Conservation (phyloP, 2,888 invertebrate species). For the Drosophila siamana region DNA sequence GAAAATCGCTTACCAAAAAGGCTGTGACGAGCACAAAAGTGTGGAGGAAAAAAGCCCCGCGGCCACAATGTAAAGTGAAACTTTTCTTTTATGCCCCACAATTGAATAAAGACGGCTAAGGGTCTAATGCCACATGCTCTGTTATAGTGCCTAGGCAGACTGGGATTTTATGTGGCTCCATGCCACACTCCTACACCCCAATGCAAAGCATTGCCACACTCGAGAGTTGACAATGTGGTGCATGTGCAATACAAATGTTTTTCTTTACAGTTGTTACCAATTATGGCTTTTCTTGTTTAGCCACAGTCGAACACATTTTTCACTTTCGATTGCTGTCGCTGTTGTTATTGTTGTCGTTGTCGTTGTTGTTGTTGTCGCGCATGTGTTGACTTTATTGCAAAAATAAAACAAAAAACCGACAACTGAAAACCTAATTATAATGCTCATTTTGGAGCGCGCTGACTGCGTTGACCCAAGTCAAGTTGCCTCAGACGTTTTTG, state of each 20-base stretch:
- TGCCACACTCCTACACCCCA: slow-evolving; percentile 1
- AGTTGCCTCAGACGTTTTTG: background rate
- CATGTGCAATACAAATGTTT: slow-evolving; percentile 56
- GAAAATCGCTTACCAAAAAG: slow-evolving; percentile 30
- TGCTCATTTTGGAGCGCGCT: slow-evolving; percentile 5
- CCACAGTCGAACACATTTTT: slow-evolving; percentile 29
- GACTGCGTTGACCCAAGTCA: slow-evolving; percentile 12
- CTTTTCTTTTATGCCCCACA: slow-evolving; percentile 51
- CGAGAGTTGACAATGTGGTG: slow-evolving; percentile 19
- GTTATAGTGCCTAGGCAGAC: background rate
- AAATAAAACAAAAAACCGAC: slow-evolving; percentile 8
- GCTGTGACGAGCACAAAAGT: background rate
- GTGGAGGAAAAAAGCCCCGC: background rate
- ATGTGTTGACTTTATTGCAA: slow-evolving; percentile 13
- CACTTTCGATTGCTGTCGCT: slow-evolving; percentile 8
- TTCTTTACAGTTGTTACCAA: slow-evolving; percentile 48
- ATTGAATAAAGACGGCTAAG: slow-evolving; percentile 64
- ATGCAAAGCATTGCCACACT: slow-evolving; percentile 15
- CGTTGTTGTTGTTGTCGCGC: slow-evolving; percentile 6
- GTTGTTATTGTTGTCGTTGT: background rate
- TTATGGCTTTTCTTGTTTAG: slow-evolving; percentile 52
- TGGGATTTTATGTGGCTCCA: background rate
- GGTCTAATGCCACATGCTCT: slow-evolving; percentile 5
- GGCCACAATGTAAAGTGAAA: slow-evolving; percentile 56
- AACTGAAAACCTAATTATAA: slow-evolving; percentile 8